Conservation (phyloP, 2,113 vertebrate species). For the Pseudorectes ferrugineus region DNA sequence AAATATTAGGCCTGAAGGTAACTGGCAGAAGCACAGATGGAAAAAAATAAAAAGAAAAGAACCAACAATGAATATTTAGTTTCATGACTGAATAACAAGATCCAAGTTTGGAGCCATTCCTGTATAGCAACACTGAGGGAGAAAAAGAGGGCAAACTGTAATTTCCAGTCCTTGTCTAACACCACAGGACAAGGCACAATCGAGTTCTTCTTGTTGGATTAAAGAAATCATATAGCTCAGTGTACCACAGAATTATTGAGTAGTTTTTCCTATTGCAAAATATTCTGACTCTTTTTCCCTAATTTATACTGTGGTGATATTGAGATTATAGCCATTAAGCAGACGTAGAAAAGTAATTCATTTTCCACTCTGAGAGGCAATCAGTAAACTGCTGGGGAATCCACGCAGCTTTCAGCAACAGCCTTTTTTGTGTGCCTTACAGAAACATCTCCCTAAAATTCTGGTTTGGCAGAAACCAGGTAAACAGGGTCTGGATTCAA, state of each 20-base stretch:
- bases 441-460: not conserved
- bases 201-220: not conserved
- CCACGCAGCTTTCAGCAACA: not conserved
- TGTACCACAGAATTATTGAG: not conserved
- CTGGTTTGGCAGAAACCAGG: not conserved
- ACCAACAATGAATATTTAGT: constrained; percentile 25
- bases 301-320: not conserved
- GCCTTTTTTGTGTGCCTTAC: not conserved
- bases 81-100: not conserved
- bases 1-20: constrained; percentile 23
- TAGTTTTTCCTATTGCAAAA: not conserved
- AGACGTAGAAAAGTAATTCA: not conserved
- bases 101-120: not conserved
- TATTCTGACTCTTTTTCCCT: not conserved
- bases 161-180: not conserved
- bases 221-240: not conserved
- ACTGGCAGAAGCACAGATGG: not conserved
- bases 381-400: not conserved
- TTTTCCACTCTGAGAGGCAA: not conserved
- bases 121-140: not conserved
- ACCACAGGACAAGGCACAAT: not conserved
- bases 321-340: not conserved
- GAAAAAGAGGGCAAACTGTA: not conserved
- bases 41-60: not conserved
- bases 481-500: not conserved